Evolutionary conservation across 2,113 vertebrate species (phyloP).

Genomic region (Dicaeum eximium): DNA sequence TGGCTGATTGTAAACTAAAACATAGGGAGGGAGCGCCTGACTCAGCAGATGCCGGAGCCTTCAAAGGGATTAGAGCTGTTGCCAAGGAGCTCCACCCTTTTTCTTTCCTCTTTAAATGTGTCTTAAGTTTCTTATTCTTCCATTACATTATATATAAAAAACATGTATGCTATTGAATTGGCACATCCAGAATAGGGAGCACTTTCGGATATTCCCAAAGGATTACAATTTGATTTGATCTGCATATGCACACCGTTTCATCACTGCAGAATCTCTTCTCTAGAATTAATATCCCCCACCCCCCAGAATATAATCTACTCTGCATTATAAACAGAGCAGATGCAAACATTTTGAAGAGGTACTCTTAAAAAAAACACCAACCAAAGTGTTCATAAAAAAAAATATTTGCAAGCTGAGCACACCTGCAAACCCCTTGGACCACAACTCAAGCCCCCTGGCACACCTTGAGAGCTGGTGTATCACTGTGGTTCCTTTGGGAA

Average conservation of each 20-base stretch:
- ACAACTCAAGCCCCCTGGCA: background rate
- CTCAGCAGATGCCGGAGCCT: constrained; percentile 49
- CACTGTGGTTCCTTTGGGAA: background rate
- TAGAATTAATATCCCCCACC: background rate
- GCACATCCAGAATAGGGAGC: background rate
- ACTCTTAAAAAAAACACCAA: background rate
- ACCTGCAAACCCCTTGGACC: background rate
- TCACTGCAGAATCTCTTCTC: background rate
- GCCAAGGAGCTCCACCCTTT: constrained; percentile 48
- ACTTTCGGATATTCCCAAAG: constrained; percentile 26
- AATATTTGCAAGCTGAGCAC: background rate
- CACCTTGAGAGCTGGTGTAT: background rate
- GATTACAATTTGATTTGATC: background rate
- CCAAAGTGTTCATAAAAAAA: background rate
- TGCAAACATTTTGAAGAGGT: background rate
- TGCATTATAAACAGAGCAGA: background rate
- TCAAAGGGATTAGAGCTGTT: constrained; percentile 50
- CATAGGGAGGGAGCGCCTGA: constrained; percentile 11
- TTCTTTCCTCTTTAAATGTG: background rate
- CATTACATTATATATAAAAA: background rate
- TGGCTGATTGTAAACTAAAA: constrained; percentile 1
- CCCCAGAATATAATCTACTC: no score
- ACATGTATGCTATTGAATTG: background rate
- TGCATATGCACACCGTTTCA: background rate
- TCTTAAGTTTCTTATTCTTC: constrained; percentile 27